Evolutionary conservation across 2,888 invertebrate genomes (phyloP), one percentile per base, ranked within the genome.

Genomic region (Neocrepidodera transversa): DNA sequence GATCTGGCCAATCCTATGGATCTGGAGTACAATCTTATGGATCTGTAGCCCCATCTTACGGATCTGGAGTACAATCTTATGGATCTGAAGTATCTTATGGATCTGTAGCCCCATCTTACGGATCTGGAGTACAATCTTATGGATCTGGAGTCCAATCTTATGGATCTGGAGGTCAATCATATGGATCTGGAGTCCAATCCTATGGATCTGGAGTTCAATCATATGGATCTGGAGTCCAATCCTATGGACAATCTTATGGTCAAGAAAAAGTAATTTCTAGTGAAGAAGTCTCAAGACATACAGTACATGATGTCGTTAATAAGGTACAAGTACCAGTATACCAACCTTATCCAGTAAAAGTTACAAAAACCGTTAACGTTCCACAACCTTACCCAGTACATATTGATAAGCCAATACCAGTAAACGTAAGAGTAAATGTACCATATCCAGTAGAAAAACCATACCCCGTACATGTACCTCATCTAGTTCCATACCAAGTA

Each of bases 321-420:
- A 66, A 69, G 49, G 69, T 74, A 11, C 61, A 71, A 48, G 74
- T 77, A n/a, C 64, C 70, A 18, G 75, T 77, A 49, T 73, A 77
- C 16, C 72, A 76, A 62, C 76, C 77, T 4, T 74, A 75, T 62
- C 74, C 76, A 45, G 76, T 78, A 11, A 62, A 65, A 32, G 70
- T 75, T 6, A 69, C 68, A 28, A 73, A 69, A 62, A 69, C 68
- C 7, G 73, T 76, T 3, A 68, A 69, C 28, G 73, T 76, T 20
- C 73, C 76, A 13, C 73, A 76, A 60, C 76, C 76, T 35, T 72
- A 76, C 63, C 70, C 74, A 8, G 75, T 76, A 2, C 63, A 58
- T 17, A 72, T 74, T 10, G 60, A 68, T 38, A 71, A 58, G 54
- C 69, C 70, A n/a, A 65, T 71, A 16, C 69, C 69, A 60, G 69